Evolutionary conservation across 2,797 vertebrate genomes (phyloP).

Genomic region (Artibeus jamaicensis): DNA sequence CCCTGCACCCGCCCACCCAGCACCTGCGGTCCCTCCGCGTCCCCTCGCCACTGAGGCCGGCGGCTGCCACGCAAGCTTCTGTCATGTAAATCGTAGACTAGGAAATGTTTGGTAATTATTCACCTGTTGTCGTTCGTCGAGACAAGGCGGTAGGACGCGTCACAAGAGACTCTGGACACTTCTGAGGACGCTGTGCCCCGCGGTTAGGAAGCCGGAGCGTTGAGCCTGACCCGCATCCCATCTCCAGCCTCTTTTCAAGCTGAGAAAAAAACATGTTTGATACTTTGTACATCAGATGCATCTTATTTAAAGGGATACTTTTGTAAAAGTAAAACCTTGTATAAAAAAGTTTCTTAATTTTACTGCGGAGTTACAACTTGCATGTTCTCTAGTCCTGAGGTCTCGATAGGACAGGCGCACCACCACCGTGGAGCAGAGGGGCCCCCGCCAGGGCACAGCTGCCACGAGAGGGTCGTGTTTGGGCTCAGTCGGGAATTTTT

Average conservation of each 20-base stretch:
- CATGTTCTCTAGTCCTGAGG: slow-evolving; percentile 85
- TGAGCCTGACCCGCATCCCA: slow-evolving; percentile 86
- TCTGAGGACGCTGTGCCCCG: slow-evolving; percentile 83
- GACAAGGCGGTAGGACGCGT: slow-evolving; percentile 84
- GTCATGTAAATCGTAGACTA: slow-evolving; percentile 87
- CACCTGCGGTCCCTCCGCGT: slow-evolving; percentile 63
- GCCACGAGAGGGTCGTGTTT: slow-evolving; percentile 81
- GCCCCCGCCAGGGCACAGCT: slow-evolving; percentile 80
- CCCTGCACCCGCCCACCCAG: slow-evolving; percentile 87
- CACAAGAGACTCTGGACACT: slow-evolving; percentile 87
- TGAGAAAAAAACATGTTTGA: slow-evolving; percentile 86
- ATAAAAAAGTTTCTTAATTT: slow-evolving; percentile 91
- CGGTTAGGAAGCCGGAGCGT: slow-evolving; percentile 83
- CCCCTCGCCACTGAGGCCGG: slow-evolving; percentile 86
- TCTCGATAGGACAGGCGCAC: slow-evolving; percentile 80
- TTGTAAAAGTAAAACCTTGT: slow-evolving; percentile 92
- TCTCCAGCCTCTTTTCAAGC: slow-evolving; percentile 90
- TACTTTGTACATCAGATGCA: slow-evolving; percentile 91
- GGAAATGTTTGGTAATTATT: slow-evolving; percentile 87
- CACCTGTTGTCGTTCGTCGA: slow-evolving; percentile 86
- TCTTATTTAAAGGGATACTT: slow-evolving; percentile 91
- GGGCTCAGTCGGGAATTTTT: slow-evolving; percentile 79
- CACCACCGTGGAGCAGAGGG: slow-evolving; percentile 74
- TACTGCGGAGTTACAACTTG: slow-evolving; percentile 87
- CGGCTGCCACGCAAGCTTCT: slow-evolving; percentile 86